These are phyloP conservation scores for Cacatua alba DNA, from an alignment of 2,113 vertebrate species.

Conservation along the genomic window DNA sequence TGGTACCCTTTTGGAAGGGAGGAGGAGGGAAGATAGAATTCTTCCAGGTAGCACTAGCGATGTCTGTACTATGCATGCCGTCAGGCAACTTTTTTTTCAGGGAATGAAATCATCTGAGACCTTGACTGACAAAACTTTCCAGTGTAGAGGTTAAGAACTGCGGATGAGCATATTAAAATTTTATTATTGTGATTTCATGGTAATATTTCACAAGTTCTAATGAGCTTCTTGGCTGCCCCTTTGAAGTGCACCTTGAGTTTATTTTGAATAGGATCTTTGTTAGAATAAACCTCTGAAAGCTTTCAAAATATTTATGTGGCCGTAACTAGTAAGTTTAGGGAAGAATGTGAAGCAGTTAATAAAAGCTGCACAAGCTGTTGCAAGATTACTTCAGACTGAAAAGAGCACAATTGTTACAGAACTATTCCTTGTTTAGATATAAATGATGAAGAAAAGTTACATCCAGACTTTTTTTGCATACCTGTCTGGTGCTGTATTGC, in stretches of 20 bases:
- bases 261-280: neutral
- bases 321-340: neutral
- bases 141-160: neutral
- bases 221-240: neutral
- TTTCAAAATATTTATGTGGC: neutral
- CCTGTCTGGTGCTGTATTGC: conserved; percentile 3
- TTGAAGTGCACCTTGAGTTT: neutral
- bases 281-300: neutral
- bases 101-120: neutral
- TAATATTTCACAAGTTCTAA: neutral
- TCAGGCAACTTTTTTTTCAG: conserved; percentile 31
- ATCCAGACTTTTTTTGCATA: neutral
- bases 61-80: conserved; percentile 40
- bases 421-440: neutral
- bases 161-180: neutral
- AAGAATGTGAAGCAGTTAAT: neutral
- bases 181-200: neutral
- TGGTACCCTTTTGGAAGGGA: neutral
- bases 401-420: neutral
- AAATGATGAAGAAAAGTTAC: neutral
- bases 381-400: neutral
- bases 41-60: conserved; percentile 23
- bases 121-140: neutral
- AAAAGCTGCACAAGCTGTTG: neutral
- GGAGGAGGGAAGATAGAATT: neutral